Conservation (phyloP, 2,113 vertebrate genomes). For the Rattus rattus region DNA sequence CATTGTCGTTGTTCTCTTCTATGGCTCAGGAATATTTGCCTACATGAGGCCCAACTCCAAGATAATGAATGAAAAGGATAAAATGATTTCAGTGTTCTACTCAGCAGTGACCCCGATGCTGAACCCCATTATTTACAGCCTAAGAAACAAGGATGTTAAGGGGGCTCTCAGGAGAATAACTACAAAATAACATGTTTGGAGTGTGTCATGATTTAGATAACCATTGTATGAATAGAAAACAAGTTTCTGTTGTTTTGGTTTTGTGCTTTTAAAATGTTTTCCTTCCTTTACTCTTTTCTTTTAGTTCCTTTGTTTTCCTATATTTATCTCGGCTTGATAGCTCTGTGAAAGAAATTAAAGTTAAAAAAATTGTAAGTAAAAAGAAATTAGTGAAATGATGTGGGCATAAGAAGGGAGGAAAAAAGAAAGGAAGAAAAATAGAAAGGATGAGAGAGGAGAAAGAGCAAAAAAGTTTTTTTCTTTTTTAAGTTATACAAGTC, state of each 20-base stretch:
- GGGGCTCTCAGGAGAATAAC: conserved; percentile 60
- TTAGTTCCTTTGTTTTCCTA: neutral
- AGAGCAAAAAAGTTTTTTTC: neutral
- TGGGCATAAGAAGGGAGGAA: no score
- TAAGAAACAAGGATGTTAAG: conserved; percentile 81
- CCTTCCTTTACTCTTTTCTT: neutral
- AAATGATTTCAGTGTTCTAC: conserved; percentile 79
- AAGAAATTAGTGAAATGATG: no score
- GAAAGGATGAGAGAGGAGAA: neutral
- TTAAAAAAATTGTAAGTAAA: neutral
- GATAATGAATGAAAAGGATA: conserved; percentile 69
- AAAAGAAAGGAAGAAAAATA: no score
- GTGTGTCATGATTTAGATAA: neutral
- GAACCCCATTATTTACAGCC: conserved; percentile 79
- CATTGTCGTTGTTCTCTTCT: conserved; percentile 66
- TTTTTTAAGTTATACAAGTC: neutral
- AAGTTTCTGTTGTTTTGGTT: neutral
- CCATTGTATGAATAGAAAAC: neutral
- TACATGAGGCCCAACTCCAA: conserved; percentile 78
- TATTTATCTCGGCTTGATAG: neutral
- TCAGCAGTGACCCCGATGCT: conserved; percentile 79
- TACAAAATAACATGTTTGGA: neutral
- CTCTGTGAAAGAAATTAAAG: neutral
- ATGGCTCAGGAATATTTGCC: conserved; percentile 78
- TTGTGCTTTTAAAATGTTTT: neutral